A percentile compares a stretch with the other conserved stretches of the same genome.
These are phyloP conservation scores for Drosophila sp. DNA, from an alignment of 1,140 invertebrate genomes.

Conservation along the genomic window DNA sequence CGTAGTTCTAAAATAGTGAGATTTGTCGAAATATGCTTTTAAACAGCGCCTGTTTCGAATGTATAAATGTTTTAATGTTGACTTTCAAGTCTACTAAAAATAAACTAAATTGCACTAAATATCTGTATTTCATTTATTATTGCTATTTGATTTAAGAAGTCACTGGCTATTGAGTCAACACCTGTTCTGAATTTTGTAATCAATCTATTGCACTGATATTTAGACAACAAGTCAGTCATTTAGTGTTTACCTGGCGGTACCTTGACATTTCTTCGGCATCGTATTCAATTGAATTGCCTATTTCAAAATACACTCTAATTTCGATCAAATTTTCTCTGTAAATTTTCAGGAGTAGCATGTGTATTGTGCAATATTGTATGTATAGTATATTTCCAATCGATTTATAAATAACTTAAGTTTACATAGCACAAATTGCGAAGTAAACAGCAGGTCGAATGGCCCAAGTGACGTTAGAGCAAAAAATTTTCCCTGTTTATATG, in stretches of 20 bases:
- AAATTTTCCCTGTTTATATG: constrained; percentile 41
- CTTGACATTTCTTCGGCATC: constrained; percentile 39
- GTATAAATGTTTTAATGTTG: too few relatives aligned
- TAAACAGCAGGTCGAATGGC: constrained; percentile 56
- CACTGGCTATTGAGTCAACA: constrained; percentile 31
- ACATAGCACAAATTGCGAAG: constrained; percentile 58
- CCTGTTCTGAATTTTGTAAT: constrained; percentile 19
- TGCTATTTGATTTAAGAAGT: neutral
- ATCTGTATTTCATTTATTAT: neutral
- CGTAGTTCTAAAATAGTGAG: too few relatives aligned
- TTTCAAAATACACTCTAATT: constrained; percentile 12
- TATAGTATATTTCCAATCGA: constrained; percentile 48
- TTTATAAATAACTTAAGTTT: constrained; percentile 63
- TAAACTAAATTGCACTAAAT: neutral
- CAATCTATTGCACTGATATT: constrained; percentile 26
- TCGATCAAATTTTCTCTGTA: constrained; percentile 28
- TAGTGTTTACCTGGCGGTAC: constrained; percentile 13
- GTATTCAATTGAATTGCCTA: constrained; percentile 27
- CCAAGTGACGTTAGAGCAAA: constrained; percentile 47
- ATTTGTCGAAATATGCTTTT: too few relatives aligned
- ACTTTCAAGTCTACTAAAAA: neutral
- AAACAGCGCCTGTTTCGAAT: too few relatives aligned
- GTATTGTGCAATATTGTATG: constrained; percentile 49
- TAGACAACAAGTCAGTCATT: constrained; percentile 27
- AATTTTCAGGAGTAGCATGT: constrained; percentile 18